Percentiles rank a stretch among this genome's conserved stretches.
Evolutionary conservation across 2,113 vertebrate species (phyloP).

Genomic region (Chloebia gouldiae): DNA sequence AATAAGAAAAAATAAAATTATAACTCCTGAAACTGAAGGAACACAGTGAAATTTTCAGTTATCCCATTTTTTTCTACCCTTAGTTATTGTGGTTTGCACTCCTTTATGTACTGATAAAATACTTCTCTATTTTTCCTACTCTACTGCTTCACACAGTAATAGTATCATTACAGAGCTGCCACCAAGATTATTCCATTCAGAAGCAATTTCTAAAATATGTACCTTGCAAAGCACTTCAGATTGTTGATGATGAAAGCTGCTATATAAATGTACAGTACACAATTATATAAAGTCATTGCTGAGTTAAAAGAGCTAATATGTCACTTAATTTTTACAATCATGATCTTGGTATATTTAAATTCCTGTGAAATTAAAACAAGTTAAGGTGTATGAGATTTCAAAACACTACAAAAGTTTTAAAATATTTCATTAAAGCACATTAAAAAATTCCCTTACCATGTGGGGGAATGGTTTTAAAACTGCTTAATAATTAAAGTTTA

Average conservation of each 20-base stretch:
- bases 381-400: conserved; percentile 8
- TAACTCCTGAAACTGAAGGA: neutral
- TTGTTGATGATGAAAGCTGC: conserved; percentile 3
- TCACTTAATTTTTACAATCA: conserved; percentile 10
- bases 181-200: conserved; percentile 14
- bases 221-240: conserved; percentile 18
- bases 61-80: neutral
- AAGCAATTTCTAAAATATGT: conserved; percentile 27
- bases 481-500: conserved; percentile 6
- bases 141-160: neutral
- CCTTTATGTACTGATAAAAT: neutral
- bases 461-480: neutral
- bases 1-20: neutral
- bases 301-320: conserved; percentile 17
- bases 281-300: neutral
- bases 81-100: neutral
- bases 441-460: neutral
- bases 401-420: conserved; percentile 28
- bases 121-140: neutral
- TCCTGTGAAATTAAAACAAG: conserved; percentile 22
- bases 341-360: neutral
- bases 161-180: neutral
- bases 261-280: conserved; percentile 16
- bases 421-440: conserved; percentile 47
- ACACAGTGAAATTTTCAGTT: neutral